These are phyloP conservation scores for Hermaeophaga mercurialis DNA, from an alignment of 2,888 invertebrate species.

Conservation along the genomic window DNA sequence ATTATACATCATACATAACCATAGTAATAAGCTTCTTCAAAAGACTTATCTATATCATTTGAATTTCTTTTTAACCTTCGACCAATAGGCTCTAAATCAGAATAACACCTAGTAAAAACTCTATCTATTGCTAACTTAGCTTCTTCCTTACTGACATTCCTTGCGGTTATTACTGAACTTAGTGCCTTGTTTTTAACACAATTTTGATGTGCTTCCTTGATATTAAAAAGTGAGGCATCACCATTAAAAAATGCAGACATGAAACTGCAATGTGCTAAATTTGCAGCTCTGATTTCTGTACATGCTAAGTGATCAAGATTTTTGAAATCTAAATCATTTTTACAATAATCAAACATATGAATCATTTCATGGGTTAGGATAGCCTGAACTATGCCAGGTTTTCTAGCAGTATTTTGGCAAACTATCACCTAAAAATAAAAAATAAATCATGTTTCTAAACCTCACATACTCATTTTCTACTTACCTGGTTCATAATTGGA, in stretches of 20 bases:
- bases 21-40: slow-evolving; percentile 75
- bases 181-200: slow-evolving; percentile 91
- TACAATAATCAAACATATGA: slow-evolving; percentile 95
- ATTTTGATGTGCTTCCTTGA: slow-evolving; percentile 79
- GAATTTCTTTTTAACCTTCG: slow-evolving; percentile 73
- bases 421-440: slow-evolving; percentile 74
- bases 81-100: slow-evolving; percentile 91
- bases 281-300: slow-evolving; percentile 93
- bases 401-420: slow-evolving; percentile 82
- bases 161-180: slow-evolving; percentile 80
- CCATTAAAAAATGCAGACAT: slow-evolving; percentile 79
- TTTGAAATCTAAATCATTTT: slow-evolving; percentile 84
- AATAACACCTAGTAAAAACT: slow-evolving; percentile 90
- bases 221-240: slow-evolving; percentile 72
- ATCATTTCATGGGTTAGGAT: slow-evolving; percentile 92
- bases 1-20: too few species aligned
- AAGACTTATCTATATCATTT: slow-evolving; percentile 75
- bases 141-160: slow-evolving; percentile 72
- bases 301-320: slow-evolving; percentile 93
- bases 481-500: slow-evolving; percentile 76
- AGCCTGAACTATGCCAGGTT: slow-evolving; percentile 73
- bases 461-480: background rate
- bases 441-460: background rate
- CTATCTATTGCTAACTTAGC: slow-evolving; percentile 80
- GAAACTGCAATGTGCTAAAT: slow-evolving; percentile 91